A percentile compares a stretch with the other conserved stretches of the same genome.
These are phyloP conservation scores for Opisthocomus hoazin DNA, from an alignment of 2,113 vertebrate species.

Conservation along the genomic window DNA sequence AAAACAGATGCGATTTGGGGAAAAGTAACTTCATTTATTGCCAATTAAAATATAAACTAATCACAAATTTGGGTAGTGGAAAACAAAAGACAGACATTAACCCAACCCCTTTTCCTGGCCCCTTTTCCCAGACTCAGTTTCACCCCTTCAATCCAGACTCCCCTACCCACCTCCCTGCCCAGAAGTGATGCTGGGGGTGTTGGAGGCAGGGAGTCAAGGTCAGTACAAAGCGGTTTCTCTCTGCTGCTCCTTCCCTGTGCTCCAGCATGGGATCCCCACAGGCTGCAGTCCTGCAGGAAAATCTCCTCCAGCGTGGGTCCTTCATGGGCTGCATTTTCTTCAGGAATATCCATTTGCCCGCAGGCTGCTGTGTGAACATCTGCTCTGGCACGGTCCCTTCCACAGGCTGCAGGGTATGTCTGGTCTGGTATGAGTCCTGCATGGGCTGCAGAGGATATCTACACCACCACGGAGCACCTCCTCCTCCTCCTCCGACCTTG, in stretches of 20 bases:
- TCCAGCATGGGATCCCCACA: neutral
- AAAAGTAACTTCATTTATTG: neutral
- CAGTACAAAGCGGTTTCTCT: neutral
- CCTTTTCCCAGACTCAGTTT: neutral
- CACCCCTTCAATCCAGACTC: neutral
- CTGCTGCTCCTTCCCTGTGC: neutral
- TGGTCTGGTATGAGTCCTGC: neutral
- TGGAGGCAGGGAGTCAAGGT: neutral
- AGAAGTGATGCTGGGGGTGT: neutral
- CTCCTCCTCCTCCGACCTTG: neutral
- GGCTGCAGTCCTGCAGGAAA: neutral
- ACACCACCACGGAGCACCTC: neutral
- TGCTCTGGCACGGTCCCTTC: neutral
- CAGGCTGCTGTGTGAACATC: neutral
- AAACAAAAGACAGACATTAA: neutral
- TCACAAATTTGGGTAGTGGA: neutral
- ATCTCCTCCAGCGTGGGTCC: neutral
- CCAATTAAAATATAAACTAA: neutral
- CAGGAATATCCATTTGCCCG: neutral
- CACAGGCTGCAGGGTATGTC: neutral
- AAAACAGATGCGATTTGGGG: neutral
- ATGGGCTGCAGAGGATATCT: neutral
- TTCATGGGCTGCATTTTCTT: neutral
- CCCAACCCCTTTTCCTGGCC: neutral
- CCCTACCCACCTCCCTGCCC: accelerated